phyloP scores from a whole-genome alignment of 2,888 invertebrate genomes.

The Diabrotica balteata region DNA sequence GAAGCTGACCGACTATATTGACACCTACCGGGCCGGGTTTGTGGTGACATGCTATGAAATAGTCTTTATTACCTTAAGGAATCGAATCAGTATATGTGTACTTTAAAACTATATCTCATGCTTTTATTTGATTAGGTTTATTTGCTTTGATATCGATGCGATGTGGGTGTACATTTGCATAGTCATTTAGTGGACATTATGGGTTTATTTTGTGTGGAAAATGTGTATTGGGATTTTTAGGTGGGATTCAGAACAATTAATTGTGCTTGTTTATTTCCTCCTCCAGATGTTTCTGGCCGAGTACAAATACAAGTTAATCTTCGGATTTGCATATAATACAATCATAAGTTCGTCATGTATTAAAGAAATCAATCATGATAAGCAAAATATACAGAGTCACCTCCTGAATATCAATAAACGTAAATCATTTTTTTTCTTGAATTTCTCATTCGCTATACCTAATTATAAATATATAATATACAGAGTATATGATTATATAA shows the following conservation, averaged over 20 bases:
- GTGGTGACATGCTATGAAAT: constrained; percentile 61
- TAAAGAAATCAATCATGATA: too few species aligned
- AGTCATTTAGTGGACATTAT: constrained; percentile 46
- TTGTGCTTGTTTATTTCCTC: constrained; percentile 17
- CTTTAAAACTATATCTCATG: constrained; percentile 48
- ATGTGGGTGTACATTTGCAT: constrained; percentile 48
- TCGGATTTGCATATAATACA: too few species aligned
- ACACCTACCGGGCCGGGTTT: constrained; percentile 59
- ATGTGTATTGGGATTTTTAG: constrained; percentile 19
- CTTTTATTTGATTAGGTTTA: constrained; percentile 45
- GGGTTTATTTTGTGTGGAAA: constrained; percentile 43
- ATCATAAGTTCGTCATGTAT: too few species aligned
- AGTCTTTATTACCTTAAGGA: constrained; percentile 58
- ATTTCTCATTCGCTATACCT: too few species aligned
- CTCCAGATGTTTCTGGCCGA: neutral
- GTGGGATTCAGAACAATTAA: constrained; percentile 20
- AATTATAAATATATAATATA: too few species aligned
- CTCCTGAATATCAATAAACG: too few species aligned
- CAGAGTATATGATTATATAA: too few species aligned
- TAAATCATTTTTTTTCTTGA: too few species aligned
- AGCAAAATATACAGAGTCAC: too few species aligned
- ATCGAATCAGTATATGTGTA: constrained; percentile 56
- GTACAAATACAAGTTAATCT: too few species aligned
- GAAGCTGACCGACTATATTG: constrained; percentile 49
- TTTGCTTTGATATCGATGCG: constrained; percentile 32